Evolutionary conservation across 92 coral and sea anemone species (phyloP).

Genomic region (Virgularia gustaviana): DNA sequence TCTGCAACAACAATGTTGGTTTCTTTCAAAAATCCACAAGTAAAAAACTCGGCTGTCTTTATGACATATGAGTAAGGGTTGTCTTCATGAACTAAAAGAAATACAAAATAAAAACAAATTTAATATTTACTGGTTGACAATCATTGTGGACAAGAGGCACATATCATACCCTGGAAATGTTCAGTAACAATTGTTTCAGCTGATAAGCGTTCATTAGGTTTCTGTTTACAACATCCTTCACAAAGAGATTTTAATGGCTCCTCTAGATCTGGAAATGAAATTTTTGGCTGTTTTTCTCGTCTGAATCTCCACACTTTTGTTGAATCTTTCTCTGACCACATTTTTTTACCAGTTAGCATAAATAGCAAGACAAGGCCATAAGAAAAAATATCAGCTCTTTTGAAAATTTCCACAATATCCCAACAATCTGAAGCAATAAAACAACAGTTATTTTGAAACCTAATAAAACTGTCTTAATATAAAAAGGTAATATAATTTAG

Average conservation of each 20-base stretch:
- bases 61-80: conserved; percentile 86
- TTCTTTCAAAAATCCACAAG: conserved; percentile 88
- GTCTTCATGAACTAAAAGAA: conserved; percentile 41
- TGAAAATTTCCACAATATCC: conserved; percentile 50
- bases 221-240: conserved; percentile 46
- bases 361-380: conserved; percentile 84
- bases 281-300: conserved; percentile 49
- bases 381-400: conserved; percentile 79
- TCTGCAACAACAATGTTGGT: conserved; percentile 94
- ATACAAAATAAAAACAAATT: background rate
- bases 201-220: conserved; percentile 58
- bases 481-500: no score
- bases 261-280: conserved; percentile 60
- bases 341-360: conserved; percentile 71
- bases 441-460: background rate
- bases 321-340: conserved; percentile 68
- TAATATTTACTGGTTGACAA: background rate
- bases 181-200: conserved; percentile 52
- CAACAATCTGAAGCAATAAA: background rate
- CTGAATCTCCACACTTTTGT: conserved; percentile 53
- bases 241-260: conserved; percentile 59
- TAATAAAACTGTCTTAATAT: no score
- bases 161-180: conserved; percentile 61
- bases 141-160: no score
- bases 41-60: conserved; percentile 84